Evolutionary conservation across 2,797 vertebrate species (phyloP).

Genomic region (Tauraco hartlaubi): DNA sequence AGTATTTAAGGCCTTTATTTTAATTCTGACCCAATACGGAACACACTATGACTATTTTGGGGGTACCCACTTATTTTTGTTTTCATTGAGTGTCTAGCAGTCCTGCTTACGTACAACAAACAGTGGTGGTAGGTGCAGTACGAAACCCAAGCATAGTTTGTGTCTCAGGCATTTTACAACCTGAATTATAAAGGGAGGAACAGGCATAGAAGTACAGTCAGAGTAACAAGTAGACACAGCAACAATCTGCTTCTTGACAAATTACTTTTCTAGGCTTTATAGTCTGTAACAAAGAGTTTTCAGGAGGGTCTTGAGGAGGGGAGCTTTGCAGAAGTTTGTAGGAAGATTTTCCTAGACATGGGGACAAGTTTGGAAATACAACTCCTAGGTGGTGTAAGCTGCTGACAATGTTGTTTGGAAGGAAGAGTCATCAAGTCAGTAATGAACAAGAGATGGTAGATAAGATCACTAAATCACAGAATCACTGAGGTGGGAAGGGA

Average conservation of each 20-base stretch:
- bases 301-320: background rate
- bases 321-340: background rate
- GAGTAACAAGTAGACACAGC: background rate
- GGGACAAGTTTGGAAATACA: background rate
- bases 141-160: background rate
- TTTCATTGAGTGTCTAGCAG: background rate
- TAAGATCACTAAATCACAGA: background rate
- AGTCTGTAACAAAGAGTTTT: background rate
- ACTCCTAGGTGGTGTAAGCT: background rate
- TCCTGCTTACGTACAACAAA: background rate
- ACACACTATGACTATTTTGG: background rate
- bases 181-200: background rate
- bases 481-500: background rate
- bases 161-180: background rate
- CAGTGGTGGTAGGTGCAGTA: background rate
- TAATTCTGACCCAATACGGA: background rate
- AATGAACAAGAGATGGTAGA: background rate
- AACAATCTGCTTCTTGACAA: background rate
- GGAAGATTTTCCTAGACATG: background rate
- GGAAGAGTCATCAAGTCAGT: background rate
- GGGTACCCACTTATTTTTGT: background rate
- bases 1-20: background rate
- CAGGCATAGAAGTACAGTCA: background rate
- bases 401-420: background rate
- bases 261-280: background rate